phyloP scores from a whole-genome alignment of 2,797 vertebrate genomes.

The Parauchenoglanis ngamensis region DNA sequence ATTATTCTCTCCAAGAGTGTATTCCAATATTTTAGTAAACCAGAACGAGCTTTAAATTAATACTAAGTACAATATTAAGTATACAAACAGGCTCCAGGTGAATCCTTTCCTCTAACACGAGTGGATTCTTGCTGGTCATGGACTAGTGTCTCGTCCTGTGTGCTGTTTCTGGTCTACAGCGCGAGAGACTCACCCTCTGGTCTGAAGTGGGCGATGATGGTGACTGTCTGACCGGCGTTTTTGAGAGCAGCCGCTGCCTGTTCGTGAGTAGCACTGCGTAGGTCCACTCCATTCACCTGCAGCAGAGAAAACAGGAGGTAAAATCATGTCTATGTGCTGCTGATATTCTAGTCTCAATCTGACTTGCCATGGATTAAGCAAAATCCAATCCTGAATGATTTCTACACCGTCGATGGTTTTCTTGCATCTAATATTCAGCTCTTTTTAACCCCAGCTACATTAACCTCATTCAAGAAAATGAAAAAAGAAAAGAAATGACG shows the following conservation, averaged over 20 bases:
- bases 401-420: background rate
- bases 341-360: background rate
- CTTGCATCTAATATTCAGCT: too few relatives aligned
- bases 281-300: constrained; percentile 93
- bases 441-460: background rate
- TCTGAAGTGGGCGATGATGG: constrained; percentile 92
- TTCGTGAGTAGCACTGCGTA: constrained; percentile 91
- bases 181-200: constrained; percentile 85
- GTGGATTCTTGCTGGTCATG: too few relatives aligned
- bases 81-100: background rate
- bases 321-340: background rate
- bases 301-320: background rate
- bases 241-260: constrained; percentile 94
- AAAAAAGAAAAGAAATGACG: background rate
- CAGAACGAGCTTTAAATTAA: background rate
- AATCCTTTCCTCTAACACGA: background rate
- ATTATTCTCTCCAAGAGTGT: background rate
- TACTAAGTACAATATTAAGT: background rate
- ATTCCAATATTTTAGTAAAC: background rate
- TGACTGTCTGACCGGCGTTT: constrained; percentile 93
- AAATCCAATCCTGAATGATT: background rate
- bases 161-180: background rate
- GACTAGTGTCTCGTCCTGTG: background rate
- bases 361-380: background rate
- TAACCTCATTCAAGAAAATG: too few relatives aligned